Conservation (phyloP, 2,797 vertebrate genomes). For the Ptychadena robeensis region DNA sequence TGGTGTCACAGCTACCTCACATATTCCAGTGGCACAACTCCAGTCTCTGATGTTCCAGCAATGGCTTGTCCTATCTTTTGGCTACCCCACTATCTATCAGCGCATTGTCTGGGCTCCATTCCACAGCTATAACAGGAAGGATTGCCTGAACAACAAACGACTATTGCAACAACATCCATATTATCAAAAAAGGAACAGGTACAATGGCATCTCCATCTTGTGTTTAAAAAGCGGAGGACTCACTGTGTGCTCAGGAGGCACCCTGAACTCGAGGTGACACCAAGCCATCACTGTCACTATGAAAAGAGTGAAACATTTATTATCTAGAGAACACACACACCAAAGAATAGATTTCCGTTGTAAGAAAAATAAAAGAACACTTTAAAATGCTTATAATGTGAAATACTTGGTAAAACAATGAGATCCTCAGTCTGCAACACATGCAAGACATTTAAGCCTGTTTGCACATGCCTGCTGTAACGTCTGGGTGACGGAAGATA, state of each 20-base stretch:
- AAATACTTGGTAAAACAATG: not conserved
- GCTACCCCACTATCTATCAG: slow-evolving; percentile 13
- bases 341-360: not conserved
- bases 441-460: not conserved
- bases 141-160: slow-evolving; percentile 32
- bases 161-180: slow-evolving; percentile 43
- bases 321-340: not conserved
- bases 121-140: slow-evolving; percentile 20
- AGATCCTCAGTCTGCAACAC: not conserved
- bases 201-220: slow-evolving; percentile 38
- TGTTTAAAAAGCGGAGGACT: not conserved
- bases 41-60: slow-evolving; percentile 16
- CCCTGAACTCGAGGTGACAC: slow-evolving; percentile 27
- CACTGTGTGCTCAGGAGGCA: slow-evolving; percentile 13
- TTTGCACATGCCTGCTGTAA: slow-evolving; percentile 6
- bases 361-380: slow-evolving; percentile 2
- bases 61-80: slow-evolving; percentile 12
- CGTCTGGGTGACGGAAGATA: not conserved
- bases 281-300: not conserved
- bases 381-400: not conserved
- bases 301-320: slow-evolving; percentile 11
- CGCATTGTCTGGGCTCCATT: slow-evolving; percentile 28
- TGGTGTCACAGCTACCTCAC: slow-evolving; percentile 28
- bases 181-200: slow-evolving; percentile 17
- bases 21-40: slow-evolving; percentile 50